phyloP scores from a whole-genome alignment of 2,113 vertebrate species.

The Colaptes auratus region DNA sequence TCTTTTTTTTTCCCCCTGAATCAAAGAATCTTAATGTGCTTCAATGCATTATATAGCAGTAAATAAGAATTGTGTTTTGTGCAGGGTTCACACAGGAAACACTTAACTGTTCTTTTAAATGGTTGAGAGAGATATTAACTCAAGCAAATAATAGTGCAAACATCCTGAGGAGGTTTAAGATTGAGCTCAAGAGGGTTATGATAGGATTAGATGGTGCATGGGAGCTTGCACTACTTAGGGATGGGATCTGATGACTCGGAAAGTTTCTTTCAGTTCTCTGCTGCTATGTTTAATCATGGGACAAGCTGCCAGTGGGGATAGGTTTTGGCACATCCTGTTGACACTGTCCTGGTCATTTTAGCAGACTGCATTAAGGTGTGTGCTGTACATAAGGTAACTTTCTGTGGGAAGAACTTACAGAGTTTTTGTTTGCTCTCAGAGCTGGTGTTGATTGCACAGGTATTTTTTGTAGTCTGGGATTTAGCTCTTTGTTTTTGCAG shows the following conservation, averaged over 20 bases:
- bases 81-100: not conserved
- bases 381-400: accelerated
- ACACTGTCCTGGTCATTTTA: not conserved
- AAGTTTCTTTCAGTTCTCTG: not conserved
- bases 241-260: not conserved
- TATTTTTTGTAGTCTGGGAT: not conserved
- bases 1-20: not conserved
- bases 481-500: not conserved
- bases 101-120: not conserved
- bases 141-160: not conserved
- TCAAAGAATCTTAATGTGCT: not conserved
- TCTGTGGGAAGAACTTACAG: not conserved
- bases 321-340: not conserved
- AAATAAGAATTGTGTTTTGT: accelerated
- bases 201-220: not conserved
- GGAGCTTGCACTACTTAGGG: not conserved
- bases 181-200: not conserved
- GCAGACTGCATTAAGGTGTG: not conserved
- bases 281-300: accelerated
- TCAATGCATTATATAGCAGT: not conserved
- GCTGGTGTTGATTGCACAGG: not conserved
- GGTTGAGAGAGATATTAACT: not conserved
- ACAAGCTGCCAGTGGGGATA: not conserved
- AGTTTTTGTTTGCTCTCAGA: not conserved
- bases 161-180: not conserved